A percentile compares a stretch with the other conserved stretches of the same genome.
Evolutionary conservation across 1,140 invertebrate genomes (phyloP).

Genomic region (Cotesia typhae): DNA sequence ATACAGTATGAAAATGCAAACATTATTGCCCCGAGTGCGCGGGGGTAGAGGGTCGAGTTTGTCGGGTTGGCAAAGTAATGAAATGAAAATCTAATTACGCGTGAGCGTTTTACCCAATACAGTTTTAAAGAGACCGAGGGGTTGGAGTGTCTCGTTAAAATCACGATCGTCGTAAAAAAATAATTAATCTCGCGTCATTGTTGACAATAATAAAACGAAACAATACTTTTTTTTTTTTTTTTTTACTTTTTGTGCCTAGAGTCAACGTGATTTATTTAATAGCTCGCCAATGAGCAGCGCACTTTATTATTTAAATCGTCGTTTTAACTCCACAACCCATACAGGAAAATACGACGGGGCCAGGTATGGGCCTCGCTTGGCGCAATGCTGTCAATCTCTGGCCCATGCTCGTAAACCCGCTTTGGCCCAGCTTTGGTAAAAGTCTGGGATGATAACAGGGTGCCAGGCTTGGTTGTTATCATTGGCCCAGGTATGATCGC

Average conservation of each 20-base stretch:
- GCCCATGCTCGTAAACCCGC: too few relatives aligned
- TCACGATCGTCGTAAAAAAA: conserved; percentile 42
- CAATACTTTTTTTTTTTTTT: neutral
- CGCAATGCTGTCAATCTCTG: too few relatives aligned
- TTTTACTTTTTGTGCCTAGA: too few relatives aligned
- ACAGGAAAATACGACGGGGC: too few relatives aligned
- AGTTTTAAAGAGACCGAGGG: conserved; percentile 10
- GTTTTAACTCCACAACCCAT: neutral
- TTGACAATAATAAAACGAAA: conserved; percentile 30
- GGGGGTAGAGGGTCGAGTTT: conserved; percentile 41
- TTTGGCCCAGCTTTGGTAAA: too few relatives aligned
- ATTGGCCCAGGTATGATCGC: too few relatives aligned
- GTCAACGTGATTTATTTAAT: conserved; percentile 42
- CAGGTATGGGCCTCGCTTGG: too few relatives aligned
- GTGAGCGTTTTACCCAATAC: conserved; percentile 42
- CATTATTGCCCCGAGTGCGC: conserved; percentile 42
- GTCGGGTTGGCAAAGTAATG: conserved; percentile 49
- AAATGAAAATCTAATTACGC: conserved; percentile 61
- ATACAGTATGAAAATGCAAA: conserved; percentile 53
- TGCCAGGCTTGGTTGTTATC: too few relatives aligned
- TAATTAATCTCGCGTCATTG: conserved; percentile 40
- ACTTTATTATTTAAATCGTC: conserved; percentile 4
- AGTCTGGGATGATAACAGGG: too few relatives aligned
- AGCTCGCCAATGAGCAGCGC: conserved; percentile 24
- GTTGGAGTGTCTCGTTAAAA: conserved; percentile 34